Percentiles rank a stretch among this genome's conserved stretches.
phyloP scores from a whole-genome alignment of 1,140 invertebrate genomes.

The Drosophila burlai region DNA sequence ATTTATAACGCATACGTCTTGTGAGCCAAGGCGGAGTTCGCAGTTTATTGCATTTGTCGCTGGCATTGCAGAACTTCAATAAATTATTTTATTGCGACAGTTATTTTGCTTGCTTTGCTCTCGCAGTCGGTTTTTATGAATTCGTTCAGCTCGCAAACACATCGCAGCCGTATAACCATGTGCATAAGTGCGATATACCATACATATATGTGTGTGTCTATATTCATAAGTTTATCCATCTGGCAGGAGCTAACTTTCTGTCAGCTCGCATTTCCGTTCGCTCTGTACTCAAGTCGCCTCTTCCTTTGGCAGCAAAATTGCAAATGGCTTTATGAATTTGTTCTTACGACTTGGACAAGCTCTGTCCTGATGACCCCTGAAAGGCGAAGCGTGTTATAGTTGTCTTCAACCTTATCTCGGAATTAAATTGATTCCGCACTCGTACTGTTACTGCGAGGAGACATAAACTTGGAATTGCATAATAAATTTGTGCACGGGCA shows the following conservation, averaged over 20 bases:
- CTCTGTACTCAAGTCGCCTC: conserved; percentile 15
- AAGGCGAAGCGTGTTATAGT: conserved; percentile 2
- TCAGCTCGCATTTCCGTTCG: conserved; percentile 63
- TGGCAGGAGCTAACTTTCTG: conserved; percentile 44
- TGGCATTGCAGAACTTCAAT: conserved; percentile 81
- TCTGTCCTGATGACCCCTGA: conserved; percentile 10
- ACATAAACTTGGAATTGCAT: conserved; percentile 69
- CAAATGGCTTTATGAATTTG: conserved; percentile 79
- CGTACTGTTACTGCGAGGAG: conserved; percentile 1
- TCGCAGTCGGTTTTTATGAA: conserved; percentile 56
- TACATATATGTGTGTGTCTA: not conserved
- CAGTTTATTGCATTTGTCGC: conserved; percentile 82
- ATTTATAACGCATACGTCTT: conserved; percentile 82
- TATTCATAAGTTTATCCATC: conserved; percentile 31
- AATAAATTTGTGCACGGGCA: conserved; percentile 73
- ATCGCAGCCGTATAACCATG: conserved; percentile 28
- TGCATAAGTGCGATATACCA: conserved; percentile 20
- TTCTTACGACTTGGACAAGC: conserved; percentile 29
- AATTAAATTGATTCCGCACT: conserved; percentile 68
- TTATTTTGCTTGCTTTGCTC: conserved; percentile 68
- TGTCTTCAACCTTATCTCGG: conserved; percentile 21
- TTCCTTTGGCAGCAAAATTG: conserved; percentile 67
- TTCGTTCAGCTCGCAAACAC: conserved; percentile 51
- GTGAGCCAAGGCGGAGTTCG: conserved; percentile 49
- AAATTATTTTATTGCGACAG: conserved; percentile 85